phyloP scores from a whole-genome alignment of 2,113 vertebrate genomes.

The Ia io region DNA sequence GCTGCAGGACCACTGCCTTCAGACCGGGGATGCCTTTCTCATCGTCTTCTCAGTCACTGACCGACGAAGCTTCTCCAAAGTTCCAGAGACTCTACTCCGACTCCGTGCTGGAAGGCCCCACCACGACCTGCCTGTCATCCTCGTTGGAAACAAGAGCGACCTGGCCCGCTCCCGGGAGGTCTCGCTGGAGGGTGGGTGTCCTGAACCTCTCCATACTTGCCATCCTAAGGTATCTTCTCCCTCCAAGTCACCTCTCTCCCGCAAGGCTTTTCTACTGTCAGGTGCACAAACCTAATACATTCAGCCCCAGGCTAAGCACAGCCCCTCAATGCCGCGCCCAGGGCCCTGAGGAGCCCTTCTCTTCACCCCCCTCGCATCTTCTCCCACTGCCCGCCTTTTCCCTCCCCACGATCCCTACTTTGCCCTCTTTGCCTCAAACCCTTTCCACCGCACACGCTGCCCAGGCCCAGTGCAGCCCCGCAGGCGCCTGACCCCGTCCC shows the following conservation, averaged over 20 bases:
- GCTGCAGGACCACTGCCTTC: conserved; percentile 87
- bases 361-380: background rate
- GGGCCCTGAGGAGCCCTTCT: background rate
- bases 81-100: conserved; percentile 85
- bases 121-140: conserved; percentile 90
- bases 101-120: conserved; percentile 89
- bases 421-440: background rate
- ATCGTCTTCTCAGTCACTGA: conserved; percentile 93
- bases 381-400: background rate
- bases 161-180: conserved; percentile 91
- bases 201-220: background rate
- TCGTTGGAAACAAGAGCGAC: conserved; percentile 93
- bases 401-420: background rate
- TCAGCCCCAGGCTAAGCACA: background rate
- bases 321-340: background rate
- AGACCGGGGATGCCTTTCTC: conserved; percentile 90
- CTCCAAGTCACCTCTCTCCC: background rate
- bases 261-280: background rate
- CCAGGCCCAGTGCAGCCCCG: background rate
- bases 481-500: background rate
- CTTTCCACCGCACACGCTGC: background rate
- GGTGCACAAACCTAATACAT: background rate
- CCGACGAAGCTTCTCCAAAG: conserved; percentile 89
- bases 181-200: conserved; percentile 84
- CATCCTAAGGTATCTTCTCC: background rate